Evolutionary conservation across 1,140 invertebrate genomes (phyloP).

Genomic region (Camponotus floridanus): DNA sequence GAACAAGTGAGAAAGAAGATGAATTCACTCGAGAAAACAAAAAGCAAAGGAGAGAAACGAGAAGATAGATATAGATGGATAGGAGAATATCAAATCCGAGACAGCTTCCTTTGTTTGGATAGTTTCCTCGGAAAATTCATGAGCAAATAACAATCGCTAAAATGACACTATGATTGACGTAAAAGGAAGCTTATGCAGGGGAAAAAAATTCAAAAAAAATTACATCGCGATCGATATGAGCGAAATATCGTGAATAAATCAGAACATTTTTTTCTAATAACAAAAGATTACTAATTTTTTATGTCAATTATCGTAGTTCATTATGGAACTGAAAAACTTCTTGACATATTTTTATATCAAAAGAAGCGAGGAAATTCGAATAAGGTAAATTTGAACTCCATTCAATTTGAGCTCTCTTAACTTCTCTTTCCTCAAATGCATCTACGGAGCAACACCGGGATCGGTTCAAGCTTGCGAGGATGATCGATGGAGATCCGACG

Average conservation of each 20-base stretch:
- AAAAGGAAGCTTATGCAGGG: neutral
- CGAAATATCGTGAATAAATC: neutral
- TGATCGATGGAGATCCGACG: constrained; percentile 42
- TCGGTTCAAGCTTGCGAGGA: constrained; percentile 15
- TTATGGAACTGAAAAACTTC: neutral
- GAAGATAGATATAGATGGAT: constrained; percentile 7
- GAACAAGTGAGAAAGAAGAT: neutral
- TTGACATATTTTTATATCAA: neutral
- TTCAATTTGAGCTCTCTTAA: neutral
- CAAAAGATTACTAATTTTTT: neutral
- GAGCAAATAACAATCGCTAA: constrained; percentile 38
- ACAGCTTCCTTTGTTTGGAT: constrained; percentile 2
- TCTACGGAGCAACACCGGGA: neutral
- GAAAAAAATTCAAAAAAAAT: constrained; percentile 1
- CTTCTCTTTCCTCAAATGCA: constrained; percentile 36
- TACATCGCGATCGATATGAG: neutral
- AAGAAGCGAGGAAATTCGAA: neutral
- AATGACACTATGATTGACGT: constrained; percentile 19
- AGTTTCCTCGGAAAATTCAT: constrained; percentile 13
- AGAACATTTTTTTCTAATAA: neutral
- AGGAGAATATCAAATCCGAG: constrained; percentile 9
- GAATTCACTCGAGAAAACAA: neutral
- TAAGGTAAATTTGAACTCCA: constrained; percentile 5
- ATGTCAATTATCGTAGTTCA: neutral
- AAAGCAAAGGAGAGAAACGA: constrained; percentile 6